Evolutionary conservation across 2,113 vertebrate genomes (phyloP), one percentile per base, ranked within the genome.

Genomic region (Ceyx margarethae): DNA sequence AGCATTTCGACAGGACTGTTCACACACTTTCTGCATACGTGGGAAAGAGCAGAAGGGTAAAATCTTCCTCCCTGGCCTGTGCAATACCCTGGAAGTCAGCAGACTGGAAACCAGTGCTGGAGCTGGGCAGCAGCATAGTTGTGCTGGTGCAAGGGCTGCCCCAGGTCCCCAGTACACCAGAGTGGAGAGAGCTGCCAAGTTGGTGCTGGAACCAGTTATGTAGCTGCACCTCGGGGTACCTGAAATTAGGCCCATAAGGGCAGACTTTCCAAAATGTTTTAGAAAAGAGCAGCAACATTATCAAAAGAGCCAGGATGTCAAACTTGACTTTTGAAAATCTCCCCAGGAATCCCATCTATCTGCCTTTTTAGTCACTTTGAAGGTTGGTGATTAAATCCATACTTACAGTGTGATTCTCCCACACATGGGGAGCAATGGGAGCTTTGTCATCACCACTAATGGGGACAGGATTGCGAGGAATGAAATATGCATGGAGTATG

Each of bases 331-430:
- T 95, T 96, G 96, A 96, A 96, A 96, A 11, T 95, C 95, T 93
- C 95, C 95, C 92, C 92, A 94, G 91, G 95, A 96, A 95, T 95
- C 95, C 79, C 89, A 93, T 93, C 94, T 94, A 94, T 95, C 91
- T 92, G 91, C 72, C 60, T 93, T 89, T 92, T 89, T 83, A 96
- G 94, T 87, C 92, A 94, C 94, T 95, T 96, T 96, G 94, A 96
- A 96, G 93, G 94, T 85, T 80, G 90, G 87, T 96, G 93, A 96
- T 96, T 96, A 96, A 96, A 96, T 96, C 96, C 94, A 96, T 96
- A 92, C 87, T 96, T 95, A 91, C 43, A 93, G 84, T 77, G 81
- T 80, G 94, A 93, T 96, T 93, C 92, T 96, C 94, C 93, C 94
- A 95, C 91, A 94, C 91, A 94, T 95, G 87, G 95, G 92, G 89